Conservation (phyloP, 2,113 vertebrate species). For the Ceuthmochares aereus region DNA sequence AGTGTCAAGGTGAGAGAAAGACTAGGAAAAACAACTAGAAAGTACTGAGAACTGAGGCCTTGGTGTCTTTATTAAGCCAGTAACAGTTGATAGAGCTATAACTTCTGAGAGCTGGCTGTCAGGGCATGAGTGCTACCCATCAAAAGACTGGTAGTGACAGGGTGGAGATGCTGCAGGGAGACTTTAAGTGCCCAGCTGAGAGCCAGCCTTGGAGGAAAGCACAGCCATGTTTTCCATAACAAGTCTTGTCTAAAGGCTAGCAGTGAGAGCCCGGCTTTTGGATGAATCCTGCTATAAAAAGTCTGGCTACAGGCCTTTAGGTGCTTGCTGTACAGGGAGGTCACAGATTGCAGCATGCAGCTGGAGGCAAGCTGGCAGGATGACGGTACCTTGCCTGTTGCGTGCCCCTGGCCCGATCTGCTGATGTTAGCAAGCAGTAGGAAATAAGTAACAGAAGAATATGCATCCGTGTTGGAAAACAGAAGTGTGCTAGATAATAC, state of each 20-base stretch:
- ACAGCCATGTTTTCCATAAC: fast-evolving
- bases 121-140: neutral
- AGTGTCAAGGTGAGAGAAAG: constrained; percentile 5
- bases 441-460: constrained; percentile 89
- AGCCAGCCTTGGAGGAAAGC: neutral
- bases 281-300: neutral
- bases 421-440: constrained; percentile 86
- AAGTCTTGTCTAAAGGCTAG: neutral
- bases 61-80: neutral
- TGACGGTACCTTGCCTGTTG: constrained; percentile 73
- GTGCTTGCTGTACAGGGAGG: constrained; percentile 79
- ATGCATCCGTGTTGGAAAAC: constrained; percentile 72
- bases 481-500: neutral
- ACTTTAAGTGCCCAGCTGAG: neutral
- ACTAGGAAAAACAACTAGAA: neutral
- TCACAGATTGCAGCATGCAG: constrained; percentile 77
- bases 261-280: neutral
- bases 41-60: neutral
- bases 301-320: neutral
- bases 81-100: neutral
- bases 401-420: constrained; percentile 60
- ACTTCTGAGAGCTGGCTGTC: neutral
- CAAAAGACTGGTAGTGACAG: neutral
- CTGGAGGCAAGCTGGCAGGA: constrained; percentile 81
- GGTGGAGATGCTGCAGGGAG: neutral